phyloP scores from a whole-genome alignment of 1,140 invertebrate species.

The Cyclina sinensis region DNA sequence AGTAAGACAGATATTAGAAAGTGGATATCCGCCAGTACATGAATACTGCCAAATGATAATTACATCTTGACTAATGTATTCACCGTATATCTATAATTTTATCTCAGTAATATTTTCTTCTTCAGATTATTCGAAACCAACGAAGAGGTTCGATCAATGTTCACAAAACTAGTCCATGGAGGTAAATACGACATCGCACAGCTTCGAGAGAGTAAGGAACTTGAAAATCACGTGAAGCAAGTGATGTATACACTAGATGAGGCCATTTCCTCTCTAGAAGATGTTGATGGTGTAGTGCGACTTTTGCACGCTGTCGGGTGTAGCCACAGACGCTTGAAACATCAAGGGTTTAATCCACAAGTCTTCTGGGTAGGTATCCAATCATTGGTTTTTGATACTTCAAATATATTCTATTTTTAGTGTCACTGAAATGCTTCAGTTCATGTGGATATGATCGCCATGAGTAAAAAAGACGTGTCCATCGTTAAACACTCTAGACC shows the following conservation, averaged over 20 bases:
- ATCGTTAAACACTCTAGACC: no score
- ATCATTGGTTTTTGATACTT: no score
- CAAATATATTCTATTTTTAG: no score
- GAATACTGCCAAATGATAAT: no score
- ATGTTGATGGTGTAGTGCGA: constrained; percentile 93
- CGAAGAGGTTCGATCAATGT: constrained; percentile 92
- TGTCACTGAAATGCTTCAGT: no score
- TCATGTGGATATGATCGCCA: no score
- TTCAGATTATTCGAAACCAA: constrained; percentile 95
- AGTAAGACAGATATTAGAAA: no score
- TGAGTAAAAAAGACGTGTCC: no score
- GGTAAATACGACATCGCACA: constrained; percentile 93
- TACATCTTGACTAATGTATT: no score
- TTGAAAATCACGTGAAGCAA: constrained; percentile 95
- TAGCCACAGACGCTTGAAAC: constrained; percentile 89
- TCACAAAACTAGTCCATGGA: constrained; percentile 91
- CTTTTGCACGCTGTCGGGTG: constrained; percentile 94
- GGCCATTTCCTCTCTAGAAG: constrained; percentile 94
- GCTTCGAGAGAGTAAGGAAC: constrained; percentile 91
- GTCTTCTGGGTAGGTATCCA: constrained; percentile 73
- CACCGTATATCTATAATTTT: no score
- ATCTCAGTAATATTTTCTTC: neutral
- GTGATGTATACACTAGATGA: constrained; percentile 94
- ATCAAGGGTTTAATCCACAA: constrained; percentile 61
- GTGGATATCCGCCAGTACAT: no score